Conservation (phyloP, 2,113 vertebrate species). For the Phyllostomus discolor region DNA sequence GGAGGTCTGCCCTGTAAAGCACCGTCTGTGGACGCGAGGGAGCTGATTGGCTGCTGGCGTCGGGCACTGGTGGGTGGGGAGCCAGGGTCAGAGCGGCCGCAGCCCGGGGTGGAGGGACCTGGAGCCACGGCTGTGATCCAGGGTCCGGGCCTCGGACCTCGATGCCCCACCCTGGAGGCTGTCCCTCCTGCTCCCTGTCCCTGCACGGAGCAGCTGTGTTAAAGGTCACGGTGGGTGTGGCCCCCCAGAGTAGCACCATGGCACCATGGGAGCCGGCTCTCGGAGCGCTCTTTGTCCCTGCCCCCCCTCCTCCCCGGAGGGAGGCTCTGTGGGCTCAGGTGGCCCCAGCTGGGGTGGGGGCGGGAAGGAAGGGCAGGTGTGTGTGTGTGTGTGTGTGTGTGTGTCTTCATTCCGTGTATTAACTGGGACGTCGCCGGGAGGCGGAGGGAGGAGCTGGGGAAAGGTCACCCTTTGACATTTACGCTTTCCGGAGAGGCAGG, state of each 20-base stretch:
- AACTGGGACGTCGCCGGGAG: background rate
- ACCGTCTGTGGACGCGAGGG: accelerated
- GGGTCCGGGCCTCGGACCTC: accelerated
- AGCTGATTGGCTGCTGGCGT: accelerated
- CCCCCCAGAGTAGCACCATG: accelerated
- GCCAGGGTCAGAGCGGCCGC: background rate
- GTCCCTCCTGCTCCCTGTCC: accelerated
- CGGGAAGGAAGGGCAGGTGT: background rate
- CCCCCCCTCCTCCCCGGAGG: accelerated
- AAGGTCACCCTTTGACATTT: conserved; percentile 55
- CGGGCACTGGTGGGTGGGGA: background rate
- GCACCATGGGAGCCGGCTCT: accelerated
- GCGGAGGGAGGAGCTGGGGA: background rate
- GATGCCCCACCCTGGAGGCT: accelerated
- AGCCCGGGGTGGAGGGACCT: background rate
- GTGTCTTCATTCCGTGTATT: background rate
- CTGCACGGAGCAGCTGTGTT: background rate
- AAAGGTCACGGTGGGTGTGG: background rate
- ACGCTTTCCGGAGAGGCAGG: background rate
- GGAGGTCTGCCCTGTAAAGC: background rate
- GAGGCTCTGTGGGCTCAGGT: background rate
- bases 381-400: background rate
- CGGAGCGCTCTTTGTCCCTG: accelerated
- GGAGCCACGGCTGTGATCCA: accelerated
- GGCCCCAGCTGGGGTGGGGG: background rate